Conservation (phyloP, 2,797 vertebrate species). For the Alectoris magna region DNA sequence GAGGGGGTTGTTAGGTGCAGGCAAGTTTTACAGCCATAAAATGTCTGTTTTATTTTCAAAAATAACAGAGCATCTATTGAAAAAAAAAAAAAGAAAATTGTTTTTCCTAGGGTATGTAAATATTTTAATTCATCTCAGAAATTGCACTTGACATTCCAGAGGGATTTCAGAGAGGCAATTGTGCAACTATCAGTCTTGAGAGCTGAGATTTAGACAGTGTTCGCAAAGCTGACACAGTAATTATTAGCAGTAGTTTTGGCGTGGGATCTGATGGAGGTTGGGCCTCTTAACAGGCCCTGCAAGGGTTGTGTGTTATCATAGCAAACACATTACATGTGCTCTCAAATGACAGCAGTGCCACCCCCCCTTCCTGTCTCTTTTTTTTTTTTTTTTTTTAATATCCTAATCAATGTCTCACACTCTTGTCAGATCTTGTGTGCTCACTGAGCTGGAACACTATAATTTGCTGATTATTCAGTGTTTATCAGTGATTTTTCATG, state of each 20-base stretch:
- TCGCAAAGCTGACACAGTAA: conserved; percentile 71
- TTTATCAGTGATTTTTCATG: not conserved
- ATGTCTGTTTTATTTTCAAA: conserved; percentile 55
- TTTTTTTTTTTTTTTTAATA: conserved; percentile 36
- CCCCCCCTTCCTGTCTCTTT: conserved; percentile 23
- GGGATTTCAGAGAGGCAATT: conserved; percentile 66
- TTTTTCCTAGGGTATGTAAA: conserved; percentile 72
- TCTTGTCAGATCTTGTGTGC: conserved; percentile 7
- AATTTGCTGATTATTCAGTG: conserved; percentile 2
- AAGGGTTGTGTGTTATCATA: conserved; percentile 63
- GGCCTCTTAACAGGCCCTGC: conserved; percentile 78
- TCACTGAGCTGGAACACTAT: not conserved
- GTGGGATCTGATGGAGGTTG: conserved; percentile 76
- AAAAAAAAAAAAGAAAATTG: conserved; percentile 62
- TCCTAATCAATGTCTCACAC: conserved; percentile 19
- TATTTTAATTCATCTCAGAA: conserved; percentile 73
- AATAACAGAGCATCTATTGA: not conserved
- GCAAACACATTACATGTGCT: conserved; percentile 40
- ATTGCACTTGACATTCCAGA: conserved; percentile 73
- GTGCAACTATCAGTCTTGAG: conserved; percentile 80
- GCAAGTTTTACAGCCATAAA: conserved; percentile 44
- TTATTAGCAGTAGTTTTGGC: conserved; percentile 73
- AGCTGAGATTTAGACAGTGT: conserved; percentile 76
- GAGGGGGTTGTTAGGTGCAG: conserved; percentile 62
- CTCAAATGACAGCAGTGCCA: conserved; percentile 42